phyloP scores from a whole-genome alignment of 2,797 vertebrate species.

The Lates japonicus region DNA sequence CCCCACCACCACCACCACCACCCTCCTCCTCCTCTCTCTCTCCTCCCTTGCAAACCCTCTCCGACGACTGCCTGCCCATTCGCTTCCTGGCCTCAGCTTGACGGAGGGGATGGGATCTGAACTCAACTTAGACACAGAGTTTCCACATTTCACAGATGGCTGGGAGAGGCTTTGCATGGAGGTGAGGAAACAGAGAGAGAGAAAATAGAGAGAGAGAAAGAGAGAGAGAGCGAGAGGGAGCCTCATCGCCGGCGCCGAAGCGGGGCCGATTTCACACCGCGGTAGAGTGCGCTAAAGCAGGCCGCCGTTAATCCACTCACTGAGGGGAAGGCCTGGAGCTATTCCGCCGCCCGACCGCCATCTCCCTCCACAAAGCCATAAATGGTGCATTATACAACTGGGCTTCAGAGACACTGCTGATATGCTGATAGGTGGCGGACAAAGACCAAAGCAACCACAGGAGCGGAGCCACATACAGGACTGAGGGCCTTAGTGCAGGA shows the following conservation, averaged over 20 bases:
- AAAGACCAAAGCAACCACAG: slow-evolving; percentile 84
- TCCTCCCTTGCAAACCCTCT: slow-evolving; percentile 53
- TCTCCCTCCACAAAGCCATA: slow-evolving; percentile 85
- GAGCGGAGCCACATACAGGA: slow-evolving; percentile 76
- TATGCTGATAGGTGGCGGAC: slow-evolving; percentile 84
- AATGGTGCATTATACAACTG: slow-evolving; percentile 85
- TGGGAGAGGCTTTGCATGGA: slow-evolving; percentile 86
- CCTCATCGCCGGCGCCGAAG: slow-evolving; percentile 69
- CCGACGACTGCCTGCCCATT: slow-evolving; percentile 79
- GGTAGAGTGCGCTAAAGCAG: slow-evolving; percentile 85
- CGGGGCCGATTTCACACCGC: slow-evolving; percentile 87
- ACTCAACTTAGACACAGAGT: slow-evolving; percentile 90
- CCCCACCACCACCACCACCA: slow-evolving; percentile 17
- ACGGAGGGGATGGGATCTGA: slow-evolving; percentile 85
- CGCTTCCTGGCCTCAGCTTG: slow-evolving; percentile 84
- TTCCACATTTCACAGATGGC: slow-evolving; percentile 91
- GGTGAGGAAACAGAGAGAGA: slow-evolving; percentile 82
- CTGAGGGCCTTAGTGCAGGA: slow-evolving; percentile 63
- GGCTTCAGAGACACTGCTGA: slow-evolving; percentile 87
- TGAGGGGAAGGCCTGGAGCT: slow-evolving; percentile 87
- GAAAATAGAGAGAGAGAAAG: slow-evolving; percentile 46
- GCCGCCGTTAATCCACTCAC: slow-evolving; percentile 88
- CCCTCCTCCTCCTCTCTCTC: slow-evolving; percentile 35
- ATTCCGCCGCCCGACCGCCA: slow-evolving; percentile 81
- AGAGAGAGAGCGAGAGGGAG: slow-evolving; percentile 64